Percentiles rank a stretch among this genome's conserved stretches.
phyloP scores from a whole-genome alignment of 2,113 vertebrate species.

The Pungitius pungitius region DNA sequence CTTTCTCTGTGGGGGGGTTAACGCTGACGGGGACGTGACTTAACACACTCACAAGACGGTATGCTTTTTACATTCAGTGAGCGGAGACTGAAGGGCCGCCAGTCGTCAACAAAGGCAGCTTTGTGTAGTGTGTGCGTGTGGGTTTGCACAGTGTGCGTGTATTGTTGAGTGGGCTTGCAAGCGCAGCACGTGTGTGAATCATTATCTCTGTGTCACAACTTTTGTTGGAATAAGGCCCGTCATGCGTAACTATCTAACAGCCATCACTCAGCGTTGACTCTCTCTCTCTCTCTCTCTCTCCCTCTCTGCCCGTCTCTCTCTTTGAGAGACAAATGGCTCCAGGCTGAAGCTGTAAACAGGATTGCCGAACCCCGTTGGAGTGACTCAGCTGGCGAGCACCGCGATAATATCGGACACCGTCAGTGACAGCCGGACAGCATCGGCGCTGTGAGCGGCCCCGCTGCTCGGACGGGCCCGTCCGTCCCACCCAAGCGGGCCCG shows the following conservation, averaged over 20 bases:
- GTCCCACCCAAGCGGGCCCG: constrained; percentile 48
- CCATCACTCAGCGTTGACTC: constrained; percentile 58
- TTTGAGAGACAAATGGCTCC: constrained; percentile 71
- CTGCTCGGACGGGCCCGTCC: constrained; percentile 30
- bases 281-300: constrained; percentile 35
- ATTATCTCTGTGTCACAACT: constrained; percentile 72
- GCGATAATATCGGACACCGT: constrained; percentile 34
- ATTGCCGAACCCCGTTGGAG: constrained; percentile 30
- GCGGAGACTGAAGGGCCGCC: constrained; percentile 59
- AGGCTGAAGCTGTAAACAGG: constrained; percentile 69
- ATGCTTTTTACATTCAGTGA: constrained; percentile 68
- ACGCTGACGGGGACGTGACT: constrained; percentile 53
- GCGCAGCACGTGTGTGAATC: constrained; percentile 77
- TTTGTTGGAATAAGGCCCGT: constrained; percentile 65
- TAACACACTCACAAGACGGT: constrained; percentile 56
- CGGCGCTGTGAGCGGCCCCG: constrained; percentile 10
- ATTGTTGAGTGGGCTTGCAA: constrained; percentile 73
- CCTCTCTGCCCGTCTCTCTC: constrained; percentile 32
- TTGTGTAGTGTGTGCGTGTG: constrained; percentile 64
- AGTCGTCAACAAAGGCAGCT: constrained; percentile 76
- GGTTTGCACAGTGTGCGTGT: constrained; percentile 13
- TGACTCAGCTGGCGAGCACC: constrained; percentile 50
- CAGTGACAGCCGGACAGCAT: constrained; percentile 61
- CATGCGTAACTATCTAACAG: constrained; percentile 62
- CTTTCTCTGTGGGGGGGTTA: constrained; percentile 50